Evolutionary conservation across 2,797 vertebrate species (phyloP).

Genomic region (Antennarius maculatus): DNA sequence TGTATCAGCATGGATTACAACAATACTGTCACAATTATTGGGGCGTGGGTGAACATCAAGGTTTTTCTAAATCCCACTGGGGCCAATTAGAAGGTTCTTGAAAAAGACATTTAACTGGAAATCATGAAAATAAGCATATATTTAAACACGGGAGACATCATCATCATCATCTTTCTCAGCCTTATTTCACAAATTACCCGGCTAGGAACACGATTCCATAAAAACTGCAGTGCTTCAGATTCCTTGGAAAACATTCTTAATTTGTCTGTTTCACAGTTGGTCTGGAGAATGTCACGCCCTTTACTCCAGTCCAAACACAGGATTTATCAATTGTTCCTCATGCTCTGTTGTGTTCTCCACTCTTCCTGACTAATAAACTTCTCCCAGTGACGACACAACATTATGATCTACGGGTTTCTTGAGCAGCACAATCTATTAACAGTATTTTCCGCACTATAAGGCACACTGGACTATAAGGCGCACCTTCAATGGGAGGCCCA

Average conservation of each 20-base stretch:
- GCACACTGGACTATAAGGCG: too few species aligned
- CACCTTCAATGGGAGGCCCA: too few species aligned
- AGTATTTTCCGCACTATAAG: too few species aligned
- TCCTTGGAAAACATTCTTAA: background rate
- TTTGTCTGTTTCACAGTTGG: background rate
- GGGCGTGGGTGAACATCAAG: slow-evolving; percentile 54
- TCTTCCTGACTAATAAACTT: slow-evolving; percentile 7
- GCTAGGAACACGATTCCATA: background rate
- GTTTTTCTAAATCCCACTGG: slow-evolving; percentile 67
- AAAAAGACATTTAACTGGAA: slow-evolving; percentile 61
- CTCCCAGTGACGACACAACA: slow-evolving; percentile 23
- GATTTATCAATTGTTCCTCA: slow-evolving; percentile 1
- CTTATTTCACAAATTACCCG: background rate
- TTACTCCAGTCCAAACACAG: background rate
- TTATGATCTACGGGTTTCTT: slow-evolving; percentile 7
- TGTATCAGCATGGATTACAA: slow-evolving; percentile 61
- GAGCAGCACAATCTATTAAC: slow-evolving; percentile 1
- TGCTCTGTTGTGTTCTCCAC: background rate
- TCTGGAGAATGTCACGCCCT: background rate
- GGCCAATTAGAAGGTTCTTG: slow-evolving; percentile 74
- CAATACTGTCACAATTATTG: slow-evolving; percentile 59
- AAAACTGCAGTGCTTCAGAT: slow-evolving; percentile 3
- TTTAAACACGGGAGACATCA: slow-evolving; percentile 37
- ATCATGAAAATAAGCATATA: slow-evolving; percentile 67
- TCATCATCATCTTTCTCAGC: background rate